Evolutionary conservation across 2,888 invertebrate species (phyloP), one percentile per base, ranked within the genome.

Genomic region (Sinelater perroti): DNA sequence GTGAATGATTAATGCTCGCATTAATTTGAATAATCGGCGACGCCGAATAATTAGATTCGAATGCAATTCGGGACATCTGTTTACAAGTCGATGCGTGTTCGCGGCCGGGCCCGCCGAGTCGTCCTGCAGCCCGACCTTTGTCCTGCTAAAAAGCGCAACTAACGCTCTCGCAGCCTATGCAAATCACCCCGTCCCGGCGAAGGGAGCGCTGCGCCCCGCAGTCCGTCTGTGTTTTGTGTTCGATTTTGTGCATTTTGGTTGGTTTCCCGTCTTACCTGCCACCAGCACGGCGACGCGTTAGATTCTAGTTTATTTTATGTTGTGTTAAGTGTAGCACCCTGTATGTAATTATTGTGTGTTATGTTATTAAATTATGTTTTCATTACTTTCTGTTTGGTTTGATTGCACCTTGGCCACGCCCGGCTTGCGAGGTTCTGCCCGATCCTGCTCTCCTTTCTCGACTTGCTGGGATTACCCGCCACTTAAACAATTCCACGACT

Each of bases 101-200:
- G n/a, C 44, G 31, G 42, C 33, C 31, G 35, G 30, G 28, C 45
- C 40, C n/a, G n/a, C 8, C 51, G 40, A 45, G 45, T 53, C 49
- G 51, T 49, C 36, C 59, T 50, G 18, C 46, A 45, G 33, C 51
- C 51, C 13, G 31, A 53, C 24, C 36, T 40, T 60, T 60, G 60
- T 60, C 50, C 54, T 52, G 63, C 42, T 65, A 62, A 68, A 67
- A 68, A 67, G 68, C 67, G 66, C 65, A 68, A 64, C 68, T 64
- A 68, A 68, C 54, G 24, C 55, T 44, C 50, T 40, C 51, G 59
- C 44, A 64, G 52, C 52, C 44, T 66, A 67, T 67, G 67, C 64
- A 67, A 67, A 67, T 67, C 50, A 56, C 14, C 42, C 33, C 49
- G 50, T 60, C 64, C 66, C 61, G 61, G 61, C 56, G 21, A 49